A percentile compares a stretch with the other conserved stretches of the same genome.
Evolutionary conservation across 2,888 invertebrate genomes (phyloP).

Genomic region (Dusona sp.): DNA sequence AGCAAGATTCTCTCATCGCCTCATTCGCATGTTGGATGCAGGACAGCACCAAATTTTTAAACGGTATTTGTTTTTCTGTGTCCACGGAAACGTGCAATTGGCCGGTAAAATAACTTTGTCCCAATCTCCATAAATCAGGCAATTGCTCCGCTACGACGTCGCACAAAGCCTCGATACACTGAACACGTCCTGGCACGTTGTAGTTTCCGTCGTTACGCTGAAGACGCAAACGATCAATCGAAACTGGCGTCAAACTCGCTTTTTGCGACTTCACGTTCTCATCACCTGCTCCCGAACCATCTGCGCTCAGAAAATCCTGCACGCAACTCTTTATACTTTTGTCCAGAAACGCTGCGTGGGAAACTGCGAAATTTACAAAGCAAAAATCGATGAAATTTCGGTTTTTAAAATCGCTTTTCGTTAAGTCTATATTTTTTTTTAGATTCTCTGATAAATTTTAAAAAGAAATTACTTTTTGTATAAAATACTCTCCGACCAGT

Average conservation of each 20-base stretch:
- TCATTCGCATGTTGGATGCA: conserved; percentile 86
- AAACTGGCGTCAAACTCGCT: conserved; percentile 72
- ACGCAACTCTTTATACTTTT: conserved; percentile 79
- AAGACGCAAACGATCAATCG: conserved; percentile 75
- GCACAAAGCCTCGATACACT: conserved; percentile 93
- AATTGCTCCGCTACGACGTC: conserved; percentile 91
- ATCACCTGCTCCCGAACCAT: conserved; percentile 74
- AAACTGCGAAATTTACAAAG: conserved; percentile 74
- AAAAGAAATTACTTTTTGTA: no score
- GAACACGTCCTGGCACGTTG: conserved; percentile 88
- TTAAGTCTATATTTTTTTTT: background rate
- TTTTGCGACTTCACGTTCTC: conserved; percentile 75
- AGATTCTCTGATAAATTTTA: no score
- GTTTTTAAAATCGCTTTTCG: background rate
- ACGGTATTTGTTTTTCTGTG: conserved; percentile 90
- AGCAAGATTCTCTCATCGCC: conserved; percentile 83
- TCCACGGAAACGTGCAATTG: conserved; percentile 92
- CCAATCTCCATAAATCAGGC: conserved; percentile 98
- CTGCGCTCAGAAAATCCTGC: conserved; percentile 78
- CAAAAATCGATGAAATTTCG: background rate
- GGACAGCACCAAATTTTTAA: conserved; percentile 87
- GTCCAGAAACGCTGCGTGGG: conserved; percentile 81
- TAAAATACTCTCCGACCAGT: no score
- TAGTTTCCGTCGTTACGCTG: conserved; percentile 81
- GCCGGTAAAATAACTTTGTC: conserved; percentile 96